Evolutionary conservation across 2,797 vertebrate species (phyloP).

Genomic region (Varecia variegata): DNA sequence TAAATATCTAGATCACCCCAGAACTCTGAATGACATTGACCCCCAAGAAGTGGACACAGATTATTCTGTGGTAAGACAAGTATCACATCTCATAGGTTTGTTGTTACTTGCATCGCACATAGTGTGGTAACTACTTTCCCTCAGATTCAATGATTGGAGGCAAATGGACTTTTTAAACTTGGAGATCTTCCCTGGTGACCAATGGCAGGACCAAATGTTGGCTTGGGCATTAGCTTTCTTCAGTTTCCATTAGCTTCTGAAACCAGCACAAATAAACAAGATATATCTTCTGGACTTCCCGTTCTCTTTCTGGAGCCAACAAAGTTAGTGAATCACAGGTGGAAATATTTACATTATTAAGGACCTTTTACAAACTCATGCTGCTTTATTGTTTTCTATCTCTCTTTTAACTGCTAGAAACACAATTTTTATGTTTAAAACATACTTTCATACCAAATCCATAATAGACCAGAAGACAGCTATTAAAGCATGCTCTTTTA

Average conservation of each 20-base stretch:
- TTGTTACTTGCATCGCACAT: neutral
- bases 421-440: neutral
- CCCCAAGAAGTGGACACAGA: neutral
- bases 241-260: neutral
- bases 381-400: neutral
- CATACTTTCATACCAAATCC: neutral
- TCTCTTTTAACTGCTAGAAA: neutral
- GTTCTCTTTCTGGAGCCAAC: neutral
- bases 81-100: neutral
- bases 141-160: neutral
- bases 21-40: neutral
- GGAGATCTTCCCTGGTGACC: neutral
- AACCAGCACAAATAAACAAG: neutral
- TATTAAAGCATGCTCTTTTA: neutral
- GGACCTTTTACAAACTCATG: neutral
- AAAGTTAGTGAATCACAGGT: rapidly evolving
- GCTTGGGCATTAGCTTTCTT: neutral
- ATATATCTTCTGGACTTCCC: neutral
- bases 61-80: neutral
- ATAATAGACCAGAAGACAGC: neutral
- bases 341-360: neutral
- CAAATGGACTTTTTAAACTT: neutral
- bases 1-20: neutral
- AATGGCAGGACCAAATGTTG: neutral
- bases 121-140: neutral